Conservation (phyloP, 2,797 vertebrate species). For the Mus caroli region DNA sequence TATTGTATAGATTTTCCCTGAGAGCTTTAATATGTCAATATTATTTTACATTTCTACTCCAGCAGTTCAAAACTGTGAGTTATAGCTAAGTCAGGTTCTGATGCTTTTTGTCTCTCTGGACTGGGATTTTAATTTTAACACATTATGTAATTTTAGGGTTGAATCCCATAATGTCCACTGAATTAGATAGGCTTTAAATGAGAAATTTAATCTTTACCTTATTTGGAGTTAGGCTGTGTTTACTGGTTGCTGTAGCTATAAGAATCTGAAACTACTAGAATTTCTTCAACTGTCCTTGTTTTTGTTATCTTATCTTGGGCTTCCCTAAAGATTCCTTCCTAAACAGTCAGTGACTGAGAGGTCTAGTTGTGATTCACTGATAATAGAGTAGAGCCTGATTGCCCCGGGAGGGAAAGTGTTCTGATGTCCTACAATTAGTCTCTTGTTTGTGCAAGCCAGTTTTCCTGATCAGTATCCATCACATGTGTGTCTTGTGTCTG, state of each 20-base stretch:
- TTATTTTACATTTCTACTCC: background rate
- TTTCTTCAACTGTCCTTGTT: background rate
- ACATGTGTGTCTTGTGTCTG: background rate
- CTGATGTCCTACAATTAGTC: background rate
- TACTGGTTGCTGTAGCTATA: background rate
- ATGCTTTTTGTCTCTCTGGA: conserved; percentile 20
- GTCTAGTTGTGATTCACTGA: background rate
- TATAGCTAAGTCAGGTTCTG: background rate
- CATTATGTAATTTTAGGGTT: background rate
- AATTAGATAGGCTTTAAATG: conserved; percentile 10
- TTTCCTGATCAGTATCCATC: background rate
- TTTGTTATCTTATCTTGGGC: background rate
- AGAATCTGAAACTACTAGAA: background rate
- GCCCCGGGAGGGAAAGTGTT: background rate
- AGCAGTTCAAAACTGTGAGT: background rate
- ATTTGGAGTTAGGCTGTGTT: conserved; percentile 15
- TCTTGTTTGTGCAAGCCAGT: background rate
- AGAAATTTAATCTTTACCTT: background rate
- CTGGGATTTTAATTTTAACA: background rate
- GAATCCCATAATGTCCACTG: background rate
- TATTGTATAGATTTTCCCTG: background rate
- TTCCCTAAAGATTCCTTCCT: background rate
- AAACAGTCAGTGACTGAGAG: background rate
- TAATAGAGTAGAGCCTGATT: background rate
- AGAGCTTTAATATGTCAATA: conserved; percentile 9